Evolutionary conservation across 2,113 vertebrate species (phyloP).

Genomic region (Xiphophorus maculatus): DNA sequence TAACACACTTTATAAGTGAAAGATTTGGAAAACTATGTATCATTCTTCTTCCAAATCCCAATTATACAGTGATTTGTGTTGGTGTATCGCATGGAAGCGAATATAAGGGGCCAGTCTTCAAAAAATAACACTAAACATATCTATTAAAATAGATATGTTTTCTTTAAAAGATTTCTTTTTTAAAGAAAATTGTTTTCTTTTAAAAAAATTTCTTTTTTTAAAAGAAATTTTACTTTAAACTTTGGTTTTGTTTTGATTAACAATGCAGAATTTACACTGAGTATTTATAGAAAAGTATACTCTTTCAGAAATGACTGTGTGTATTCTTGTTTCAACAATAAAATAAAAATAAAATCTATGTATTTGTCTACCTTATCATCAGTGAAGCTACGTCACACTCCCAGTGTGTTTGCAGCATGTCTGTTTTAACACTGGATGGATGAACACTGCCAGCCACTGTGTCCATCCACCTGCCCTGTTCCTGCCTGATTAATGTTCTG

Average conservation of each 20-base stretch:
- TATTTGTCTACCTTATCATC: conserved; percentile 23
- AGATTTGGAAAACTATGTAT: too few relatives aligned
- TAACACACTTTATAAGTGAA: too few relatives aligned
- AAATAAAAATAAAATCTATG: conserved; percentile 9
- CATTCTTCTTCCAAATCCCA: too few relatives aligned
- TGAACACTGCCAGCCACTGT: conserved; percentile 49
- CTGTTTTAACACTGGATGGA: conserved; percentile 69
- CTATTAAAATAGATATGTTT: too few relatives aligned
- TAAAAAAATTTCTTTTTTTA: too few relatives aligned
- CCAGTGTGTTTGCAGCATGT: conserved; percentile 51
- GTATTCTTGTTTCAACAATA: background rate
- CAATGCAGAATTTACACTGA: background rate
- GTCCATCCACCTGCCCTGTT: conserved; percentile 70
- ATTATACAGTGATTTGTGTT: too few relatives aligned
- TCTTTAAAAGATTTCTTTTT: too few relatives aligned
- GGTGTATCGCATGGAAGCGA: too few relatives aligned
- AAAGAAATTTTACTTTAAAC: background rate
- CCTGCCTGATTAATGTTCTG: conserved; percentile 65
- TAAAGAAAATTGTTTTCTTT: too few relatives aligned
- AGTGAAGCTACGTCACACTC: conserved; percentile 25
- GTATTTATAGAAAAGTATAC: background rate
- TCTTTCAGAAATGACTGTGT: background rate
- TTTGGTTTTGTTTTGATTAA: background rate
- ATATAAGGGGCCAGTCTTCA: too few relatives aligned
- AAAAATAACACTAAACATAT: too few relatives aligned